Conservation (phyloP, 2,113 vertebrate genomes). For the Sceloporus tristichus region DNA sequence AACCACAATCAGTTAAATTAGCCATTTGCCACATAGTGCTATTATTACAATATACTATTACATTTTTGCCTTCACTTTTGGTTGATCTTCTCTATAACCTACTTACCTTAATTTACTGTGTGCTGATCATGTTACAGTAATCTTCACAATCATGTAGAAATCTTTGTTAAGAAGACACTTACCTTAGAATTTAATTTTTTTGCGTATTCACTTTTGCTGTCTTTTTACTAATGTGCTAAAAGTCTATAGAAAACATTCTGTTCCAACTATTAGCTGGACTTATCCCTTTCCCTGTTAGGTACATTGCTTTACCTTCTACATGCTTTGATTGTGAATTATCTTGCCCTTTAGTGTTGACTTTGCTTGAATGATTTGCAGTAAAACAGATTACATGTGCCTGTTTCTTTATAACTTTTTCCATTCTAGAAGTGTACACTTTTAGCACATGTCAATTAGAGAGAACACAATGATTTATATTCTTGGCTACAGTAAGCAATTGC, state of each 20-base stretch:
- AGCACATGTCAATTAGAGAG: background rate
- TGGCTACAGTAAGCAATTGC: background rate
- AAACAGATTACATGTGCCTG: background rate
- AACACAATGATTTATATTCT: background rate
- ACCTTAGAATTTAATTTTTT: background rate
- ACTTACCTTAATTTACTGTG: background rate
- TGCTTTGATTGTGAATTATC: background rate
- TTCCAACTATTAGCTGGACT: background rate
- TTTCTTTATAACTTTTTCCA: background rate
- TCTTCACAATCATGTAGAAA: background rate
- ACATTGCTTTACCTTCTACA: background rate
- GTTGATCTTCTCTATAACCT: background rate
- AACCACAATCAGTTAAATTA: background rate
- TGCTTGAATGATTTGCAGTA: background rate
- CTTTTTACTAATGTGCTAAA: background rate
- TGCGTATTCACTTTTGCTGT: background rate
- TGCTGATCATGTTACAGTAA: background rate
- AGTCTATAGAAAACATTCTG: background rate
- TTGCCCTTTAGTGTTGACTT: background rate
- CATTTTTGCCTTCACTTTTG: background rate
- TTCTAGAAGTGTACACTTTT: background rate
- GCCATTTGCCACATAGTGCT: background rate
- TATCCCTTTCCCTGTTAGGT: no score
- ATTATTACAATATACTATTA: background rate
- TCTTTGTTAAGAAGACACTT: background rate